Conservation (phyloP, 2,888 invertebrate species). For the Heteromyza rotundicornis region DNA sequence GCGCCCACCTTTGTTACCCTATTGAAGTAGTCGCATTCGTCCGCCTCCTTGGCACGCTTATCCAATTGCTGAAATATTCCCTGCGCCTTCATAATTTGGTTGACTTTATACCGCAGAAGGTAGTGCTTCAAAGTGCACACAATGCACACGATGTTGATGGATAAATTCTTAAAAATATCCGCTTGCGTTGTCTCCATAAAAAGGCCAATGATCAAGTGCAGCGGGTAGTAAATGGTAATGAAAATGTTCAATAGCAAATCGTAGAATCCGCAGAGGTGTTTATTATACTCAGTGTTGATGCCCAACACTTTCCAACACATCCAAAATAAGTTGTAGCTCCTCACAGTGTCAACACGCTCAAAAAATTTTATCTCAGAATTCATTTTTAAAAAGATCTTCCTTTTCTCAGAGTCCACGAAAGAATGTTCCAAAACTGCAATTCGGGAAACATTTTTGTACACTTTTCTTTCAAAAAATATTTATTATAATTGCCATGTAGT, state of each 20-base stretch:
- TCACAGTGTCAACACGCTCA: too few relatives aligned
- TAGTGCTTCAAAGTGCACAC: conserved; percentile 28
- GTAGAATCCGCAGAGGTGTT: conserved; percentile 8
- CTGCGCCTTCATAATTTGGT: conserved; percentile 21
- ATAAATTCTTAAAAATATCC: conserved; percentile 29
- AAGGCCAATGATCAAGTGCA: conserved; percentile 33
- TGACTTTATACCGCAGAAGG: conserved; percentile 26
- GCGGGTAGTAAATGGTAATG: conserved; percentile 30
- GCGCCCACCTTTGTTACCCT: background rate
- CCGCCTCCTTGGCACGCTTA: background rate
- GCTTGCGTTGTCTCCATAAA: conserved; percentile 16
- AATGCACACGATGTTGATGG: conserved; percentile 26
- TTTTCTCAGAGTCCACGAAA: too few relatives aligned
- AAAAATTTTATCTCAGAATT: too few relatives aligned
- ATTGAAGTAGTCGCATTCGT: conserved; percentile 3
- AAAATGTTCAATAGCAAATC: conserved; percentile 24
- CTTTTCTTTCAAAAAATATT: too few relatives aligned
- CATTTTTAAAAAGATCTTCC: too few relatives aligned
- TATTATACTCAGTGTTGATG: background rate
- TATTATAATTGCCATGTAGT: too few relatives aligned
- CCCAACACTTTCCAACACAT: background rate
- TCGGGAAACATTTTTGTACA: too few relatives aligned
- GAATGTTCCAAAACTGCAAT: too few relatives aligned
- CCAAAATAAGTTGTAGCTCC: too few relatives aligned
- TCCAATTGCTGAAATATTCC: conserved; percentile 24